Conservation (phyloP, 2,888 invertebrate genomes). For the Brachycybe producta region DNA sequence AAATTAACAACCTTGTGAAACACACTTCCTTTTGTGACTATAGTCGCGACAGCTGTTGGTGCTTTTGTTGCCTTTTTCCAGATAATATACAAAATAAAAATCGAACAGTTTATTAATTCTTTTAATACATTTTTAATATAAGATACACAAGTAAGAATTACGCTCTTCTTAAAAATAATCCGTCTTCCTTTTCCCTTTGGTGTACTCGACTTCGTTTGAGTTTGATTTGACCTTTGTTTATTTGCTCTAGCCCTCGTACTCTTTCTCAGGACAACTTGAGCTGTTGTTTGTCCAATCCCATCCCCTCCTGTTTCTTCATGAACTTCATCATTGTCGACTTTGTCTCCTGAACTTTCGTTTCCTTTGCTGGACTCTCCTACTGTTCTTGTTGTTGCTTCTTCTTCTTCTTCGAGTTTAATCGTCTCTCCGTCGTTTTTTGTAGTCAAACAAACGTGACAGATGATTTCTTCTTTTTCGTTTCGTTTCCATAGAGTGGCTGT, state of each 20-base stretch:
- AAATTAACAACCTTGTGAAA: constrained; percentile 62
- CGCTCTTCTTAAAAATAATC: constrained; percentile 57
- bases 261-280: constrained; percentile 21
- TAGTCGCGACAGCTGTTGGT: constrained; percentile 64
- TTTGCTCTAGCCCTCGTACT: constrained; percentile 23
- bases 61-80: constrained; percentile 55
- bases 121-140: not conserved
- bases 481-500: constrained; percentile 64
- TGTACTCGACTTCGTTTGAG: constrained; percentile 22
- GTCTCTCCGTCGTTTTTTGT: not conserved
- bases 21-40: constrained; percentile 62
- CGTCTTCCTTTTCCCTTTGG: constrained; percentile 60
- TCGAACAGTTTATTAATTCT: not conserved
- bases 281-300: constrained; percentile 15
- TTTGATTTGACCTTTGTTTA: constrained; percentile 21
- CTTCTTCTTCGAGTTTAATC: not conserved
- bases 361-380: too few species aligned
- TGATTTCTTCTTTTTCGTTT: constrained; percentile 54
- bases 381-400: not conserved
- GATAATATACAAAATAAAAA: constrained; percentile 14
- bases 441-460: constrained; percentile 51
- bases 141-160: constrained; percentile 23
- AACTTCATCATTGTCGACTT: constrained; percentile 5
- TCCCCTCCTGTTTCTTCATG: constrained; percentile 14
- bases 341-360: not conserved